Evolutionary conservation across 2,797 vertebrate species (phyloP).

Genomic region (Momotus momota): DNA sequence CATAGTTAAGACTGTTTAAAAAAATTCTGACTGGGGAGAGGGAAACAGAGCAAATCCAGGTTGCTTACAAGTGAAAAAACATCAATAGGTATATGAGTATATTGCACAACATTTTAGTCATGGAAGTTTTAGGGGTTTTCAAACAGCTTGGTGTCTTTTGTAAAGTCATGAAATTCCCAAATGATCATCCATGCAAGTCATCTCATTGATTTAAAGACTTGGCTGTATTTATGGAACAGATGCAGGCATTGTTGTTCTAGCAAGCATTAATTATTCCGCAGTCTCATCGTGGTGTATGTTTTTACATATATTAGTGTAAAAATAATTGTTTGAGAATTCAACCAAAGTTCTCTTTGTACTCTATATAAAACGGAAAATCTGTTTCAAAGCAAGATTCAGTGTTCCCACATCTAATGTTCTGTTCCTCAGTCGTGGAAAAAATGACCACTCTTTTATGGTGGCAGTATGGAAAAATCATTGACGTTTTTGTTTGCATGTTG

Average conservation of each 20-base stretch:
- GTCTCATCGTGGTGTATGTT: background rate
- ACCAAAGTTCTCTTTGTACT: background rate
- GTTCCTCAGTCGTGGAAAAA: slow-evolving; percentile 7
- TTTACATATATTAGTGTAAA: slow-evolving; percentile 20
- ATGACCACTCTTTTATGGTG: background rate
- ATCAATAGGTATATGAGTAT: background rate
- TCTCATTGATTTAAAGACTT: background rate
- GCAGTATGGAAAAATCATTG: background rate
- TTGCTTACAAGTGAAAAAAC: background rate
- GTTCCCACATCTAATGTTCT: background rate
- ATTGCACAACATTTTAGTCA: background rate
- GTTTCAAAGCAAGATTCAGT: background rate
- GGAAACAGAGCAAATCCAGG: background rate
- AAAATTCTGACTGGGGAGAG: background rate
- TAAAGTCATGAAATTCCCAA: background rate
- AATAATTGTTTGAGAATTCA: slow-evolving; percentile 10
- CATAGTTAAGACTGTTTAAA: background rate
- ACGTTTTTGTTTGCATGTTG: background rate
- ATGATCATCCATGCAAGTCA: background rate
- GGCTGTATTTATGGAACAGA: background rate
- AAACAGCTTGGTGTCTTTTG: background rate
- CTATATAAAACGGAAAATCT: background rate
- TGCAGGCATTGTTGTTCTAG: slow-evolving; percentile 7
- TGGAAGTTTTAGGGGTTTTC: background rate
- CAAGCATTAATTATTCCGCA: background rate